phyloP scores from a whole-genome alignment of 1,140 invertebrate species.

The Dendroctonus valens region DNA sequence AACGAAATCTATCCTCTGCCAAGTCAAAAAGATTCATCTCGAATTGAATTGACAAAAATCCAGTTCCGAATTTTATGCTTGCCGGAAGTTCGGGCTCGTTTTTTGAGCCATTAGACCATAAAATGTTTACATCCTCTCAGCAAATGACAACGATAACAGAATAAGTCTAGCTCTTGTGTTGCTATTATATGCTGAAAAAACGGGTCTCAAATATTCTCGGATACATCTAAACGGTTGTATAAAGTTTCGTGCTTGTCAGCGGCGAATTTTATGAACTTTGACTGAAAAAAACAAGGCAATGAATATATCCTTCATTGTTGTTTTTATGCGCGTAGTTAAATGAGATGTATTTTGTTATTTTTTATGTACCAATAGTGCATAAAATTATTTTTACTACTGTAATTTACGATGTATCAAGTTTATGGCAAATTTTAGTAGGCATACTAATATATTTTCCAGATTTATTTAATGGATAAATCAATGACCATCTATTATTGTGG shows the following conservation, averaged over 20 bases:
- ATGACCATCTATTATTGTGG: too few relatives aligned
- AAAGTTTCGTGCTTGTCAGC: conserved; percentile 29
- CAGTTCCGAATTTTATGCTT: neutral
- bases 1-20: too few relatives aligned
- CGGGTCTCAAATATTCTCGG: conserved; percentile 12
- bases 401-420: too few relatives aligned
- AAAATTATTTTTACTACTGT: too few relatives aligned
- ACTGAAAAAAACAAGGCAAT: conserved; percentile 20
- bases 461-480: too few relatives aligned
- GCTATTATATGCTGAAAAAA: conserved; percentile 16
- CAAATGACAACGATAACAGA: conserved; percentile 18
- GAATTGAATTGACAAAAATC: neutral
- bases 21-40: too few relatives aligned
- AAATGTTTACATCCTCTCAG: conserved; percentile 19
- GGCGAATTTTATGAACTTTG: conserved; percentile 17
- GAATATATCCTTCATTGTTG: conserved; percentile 17
- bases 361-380: too few relatives aligned
- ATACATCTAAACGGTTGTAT: conserved; percentile 25
- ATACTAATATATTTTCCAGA: too few relatives aligned
- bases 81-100: conserved; percentile 6
- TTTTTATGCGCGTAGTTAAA: too few relatives aligned
- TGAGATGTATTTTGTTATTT: too few relatives aligned
- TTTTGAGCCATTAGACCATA: conserved; percentile 18
- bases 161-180: conserved; percentile 3
- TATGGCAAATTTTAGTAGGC: too few relatives aligned